Percentiles rank a stretch among this genome's conserved stretches.
Evolutionary conservation across 37 sponge, comb jelly and placozoan species (phyloP).

Genomic region (Beroe forskalii): DNA sequence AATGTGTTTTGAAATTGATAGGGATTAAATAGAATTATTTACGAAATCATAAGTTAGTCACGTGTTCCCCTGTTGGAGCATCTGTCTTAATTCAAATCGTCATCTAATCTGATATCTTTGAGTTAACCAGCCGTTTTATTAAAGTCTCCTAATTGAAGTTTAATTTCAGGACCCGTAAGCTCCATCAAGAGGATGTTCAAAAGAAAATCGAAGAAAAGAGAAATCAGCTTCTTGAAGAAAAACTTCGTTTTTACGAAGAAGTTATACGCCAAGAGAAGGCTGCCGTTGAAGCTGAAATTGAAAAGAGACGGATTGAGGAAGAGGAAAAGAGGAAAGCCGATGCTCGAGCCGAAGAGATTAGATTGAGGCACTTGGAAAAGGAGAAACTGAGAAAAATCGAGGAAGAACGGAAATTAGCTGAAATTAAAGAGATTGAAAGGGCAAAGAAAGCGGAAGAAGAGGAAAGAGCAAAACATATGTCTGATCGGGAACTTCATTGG

Average conservation of each 20-base stretch:
- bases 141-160: no score
- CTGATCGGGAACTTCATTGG: conserved; percentile 3
- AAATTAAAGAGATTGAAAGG: conserved; percentile 28
- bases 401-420: conserved; percentile 2
- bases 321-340: conserved; percentile 54
- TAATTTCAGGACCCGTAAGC: conserved; percentile 23
- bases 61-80: no score
- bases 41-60: no score
- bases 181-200: neutral
- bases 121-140: no score
- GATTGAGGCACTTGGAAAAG: conserved; percentile 16
- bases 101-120: no score
- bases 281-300: conserved; percentile 34
- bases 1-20: neutral
- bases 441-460: conserved; percentile 32
- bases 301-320: neutral
- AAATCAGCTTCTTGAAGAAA: neutral
- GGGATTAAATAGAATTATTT: neutral
- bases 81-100: no score
- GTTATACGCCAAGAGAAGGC: neutral
- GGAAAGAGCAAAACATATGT: neutral
- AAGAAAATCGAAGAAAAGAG: neutral
- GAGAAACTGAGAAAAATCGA: conserved; percentile 35
- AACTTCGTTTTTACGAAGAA: conserved; percentile 12
- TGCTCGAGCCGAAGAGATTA: conserved; percentile 35